Evolutionary conservation across 2,797 vertebrate genomes (phyloP), one percentile per base, ranked within the genome.

Genomic region (Sciaenops ocellatus): DNA sequence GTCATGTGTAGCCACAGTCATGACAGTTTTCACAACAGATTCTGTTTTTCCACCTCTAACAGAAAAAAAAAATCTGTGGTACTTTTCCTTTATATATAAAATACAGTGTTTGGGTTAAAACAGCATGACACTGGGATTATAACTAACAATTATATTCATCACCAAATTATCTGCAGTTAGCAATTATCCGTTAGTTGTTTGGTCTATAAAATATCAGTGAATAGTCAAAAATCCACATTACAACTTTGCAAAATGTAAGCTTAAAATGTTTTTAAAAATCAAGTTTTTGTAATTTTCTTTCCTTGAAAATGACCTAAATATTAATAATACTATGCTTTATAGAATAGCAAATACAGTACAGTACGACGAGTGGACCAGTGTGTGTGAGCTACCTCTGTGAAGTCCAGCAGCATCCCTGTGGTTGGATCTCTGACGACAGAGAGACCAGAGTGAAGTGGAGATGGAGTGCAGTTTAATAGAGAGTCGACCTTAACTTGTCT

Each of bases 341-440:
- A 59, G 20, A 57, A n/a, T n/a, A n/a, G n/a, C n/a, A n/a, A 7
- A 34, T 34, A 59, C 0, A 56, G 24, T 24, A 18, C 6, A 61
- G 18, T 15, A 13, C 3, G 2, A 20, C 46, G 22, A n/a, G 26
- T 1, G 6, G 1, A 11, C 1, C 3, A 1, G 10, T 15, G 50
- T 15, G 28, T 60, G 8, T 46, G 47, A 50, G 16, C 42, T 80
- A 98, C 97, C 96, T 98, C 97, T 57, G 94, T 95, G 80, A 97
- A 97, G 89, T 96, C 95, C 85, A 96, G 93, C 56, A 98, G 92
- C 92, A 97, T 95, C 41, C 97, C 97, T 1, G 97, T 97, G 65
- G 97, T 97, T 4, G 96, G 96, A 82, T 98, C 97, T 92, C 97
- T 95, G 78, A 97, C 91, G 1, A 97, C 96, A 46, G 96, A 96